Conservation (phyloP, 2,888 invertebrate genomes). For the Megastigmus dorsalis region DNA sequence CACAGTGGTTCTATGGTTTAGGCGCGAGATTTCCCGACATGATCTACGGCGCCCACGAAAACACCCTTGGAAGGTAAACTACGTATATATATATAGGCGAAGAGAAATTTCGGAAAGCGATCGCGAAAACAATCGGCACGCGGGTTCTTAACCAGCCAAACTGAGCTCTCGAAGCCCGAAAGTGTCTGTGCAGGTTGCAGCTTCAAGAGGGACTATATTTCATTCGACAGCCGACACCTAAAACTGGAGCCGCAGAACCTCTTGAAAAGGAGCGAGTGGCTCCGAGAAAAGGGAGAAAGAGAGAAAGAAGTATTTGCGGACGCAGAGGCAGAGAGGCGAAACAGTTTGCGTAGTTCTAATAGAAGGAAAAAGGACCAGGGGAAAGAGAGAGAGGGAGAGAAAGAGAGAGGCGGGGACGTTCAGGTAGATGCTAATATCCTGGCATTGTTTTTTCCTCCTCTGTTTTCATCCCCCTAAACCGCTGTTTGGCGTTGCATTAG, state of each 20-base stretch:
- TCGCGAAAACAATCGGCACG: constrained; percentile 48
- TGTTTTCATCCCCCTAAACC: not conserved
- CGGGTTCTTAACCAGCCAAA: not conserved
- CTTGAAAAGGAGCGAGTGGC: constrained; percentile 35
- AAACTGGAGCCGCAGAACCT: constrained; percentile 39
- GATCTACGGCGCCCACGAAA: constrained; percentile 39
- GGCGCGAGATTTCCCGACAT: constrained; percentile 10
- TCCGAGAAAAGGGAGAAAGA: not conserved
- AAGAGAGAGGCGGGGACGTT: constrained; percentile 1
- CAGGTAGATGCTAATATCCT: constrained; percentile 4
- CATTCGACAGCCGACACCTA: constrained; percentile 54
- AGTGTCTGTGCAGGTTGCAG: constrained; percentile 20
- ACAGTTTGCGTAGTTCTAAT: not conserved
- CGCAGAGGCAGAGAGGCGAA: not conserved
- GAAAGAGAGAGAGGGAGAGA: too few species aligned
- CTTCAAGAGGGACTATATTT: constrained; percentile 51
- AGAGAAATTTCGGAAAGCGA: constrained; percentile 55
- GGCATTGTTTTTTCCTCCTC: not conserved
- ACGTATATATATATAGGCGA: too few species aligned
- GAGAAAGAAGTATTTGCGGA: not conserved
- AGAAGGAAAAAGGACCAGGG: too few species aligned
- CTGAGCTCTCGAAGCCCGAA: not conserved
- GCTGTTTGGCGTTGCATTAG: not conserved
- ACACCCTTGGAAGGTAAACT: constrained; percentile 38
- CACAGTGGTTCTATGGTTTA: constrained; percentile 1